phyloP scores from a whole-genome alignment of 2,113 vertebrate genomes.

The Etia nguti region DNA sequence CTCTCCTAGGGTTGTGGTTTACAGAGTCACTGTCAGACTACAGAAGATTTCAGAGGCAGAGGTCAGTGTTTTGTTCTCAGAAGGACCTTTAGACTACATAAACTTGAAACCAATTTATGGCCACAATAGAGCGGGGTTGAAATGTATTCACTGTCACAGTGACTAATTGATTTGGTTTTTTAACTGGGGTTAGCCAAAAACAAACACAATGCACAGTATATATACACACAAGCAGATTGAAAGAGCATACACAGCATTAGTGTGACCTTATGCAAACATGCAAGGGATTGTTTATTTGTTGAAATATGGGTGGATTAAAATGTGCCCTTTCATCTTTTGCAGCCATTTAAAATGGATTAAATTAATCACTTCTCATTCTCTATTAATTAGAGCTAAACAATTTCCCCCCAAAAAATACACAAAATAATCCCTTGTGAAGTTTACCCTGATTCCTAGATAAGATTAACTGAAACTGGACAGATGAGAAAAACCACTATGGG shows the following conservation, averaged over 20 bases:
- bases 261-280: constrained; percentile 14
- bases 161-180: constrained; percentile 3
- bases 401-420: not conserved
- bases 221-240: not conserved
- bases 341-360: not conserved
- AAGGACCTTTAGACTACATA: constrained; percentile 13
- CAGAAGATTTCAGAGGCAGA: constrained; percentile 4
- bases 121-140: not conserved
- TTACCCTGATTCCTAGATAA: not conserved
- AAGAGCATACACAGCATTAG: constrained; percentile 16
- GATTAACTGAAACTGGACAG: not conserved
- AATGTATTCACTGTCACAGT: constrained; percentile 16
- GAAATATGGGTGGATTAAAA: constrained; percentile 23
- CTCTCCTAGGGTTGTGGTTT: not conserved
- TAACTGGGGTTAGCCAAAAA: constrained; percentile 1
- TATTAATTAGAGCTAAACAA: not conserved
- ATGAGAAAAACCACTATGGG: not conserved
- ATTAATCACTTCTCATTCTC: not conserved
- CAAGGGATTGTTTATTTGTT: not conserved
- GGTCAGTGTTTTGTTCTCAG: constrained; percentile 1
- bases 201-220: constrained; percentile 1
- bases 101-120: constrained; percentile 15
- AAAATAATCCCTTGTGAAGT: not conserved
- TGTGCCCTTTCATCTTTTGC: constrained; percentile 3
- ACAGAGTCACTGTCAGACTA: constrained; percentile 14